Evolutionary conservation across 2,113 vertebrate genomes (phyloP).

Genomic region (Cricetomys ansorgei): DNA sequence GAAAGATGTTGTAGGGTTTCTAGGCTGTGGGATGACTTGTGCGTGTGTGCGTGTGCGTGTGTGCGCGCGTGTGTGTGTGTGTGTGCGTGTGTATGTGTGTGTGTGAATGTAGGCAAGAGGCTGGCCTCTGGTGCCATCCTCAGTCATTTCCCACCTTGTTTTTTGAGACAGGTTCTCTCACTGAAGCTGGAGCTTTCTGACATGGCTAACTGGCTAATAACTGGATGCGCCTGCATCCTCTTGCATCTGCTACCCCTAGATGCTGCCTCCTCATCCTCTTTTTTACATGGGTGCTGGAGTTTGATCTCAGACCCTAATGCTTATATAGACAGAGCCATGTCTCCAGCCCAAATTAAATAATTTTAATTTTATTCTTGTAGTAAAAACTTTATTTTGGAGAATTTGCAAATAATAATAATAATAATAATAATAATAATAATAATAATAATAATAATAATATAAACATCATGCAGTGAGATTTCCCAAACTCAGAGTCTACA

Average conservation of each 20-base stretch:
- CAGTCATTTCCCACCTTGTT: neutral
- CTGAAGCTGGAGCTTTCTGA: neutral
- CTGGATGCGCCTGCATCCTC: too few relatives aligned
- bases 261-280: neutral
- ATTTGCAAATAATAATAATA: too few relatives aligned
- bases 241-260: neutral
- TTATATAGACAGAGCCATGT: neutral
- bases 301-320: too few relatives aligned
- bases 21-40: neutral
- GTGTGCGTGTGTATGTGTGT: neutral
- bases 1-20: neutral
- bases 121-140: neutral
- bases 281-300: neutral
- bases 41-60: neutral
- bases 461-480: neutral
- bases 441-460: too few relatives aligned
- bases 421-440: too few relatives aligned
- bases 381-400: neutral
- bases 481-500: neutral
- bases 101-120: neutral
- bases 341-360: neutral
- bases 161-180: neutral
- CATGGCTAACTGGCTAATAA: neutral
- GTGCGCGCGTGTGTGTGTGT: neutral
- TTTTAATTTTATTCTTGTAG: neutral